Evolutionary conservation across 2,113 vertebrate species (phyloP).

Genomic region (Urocolius indicus): DNA sequence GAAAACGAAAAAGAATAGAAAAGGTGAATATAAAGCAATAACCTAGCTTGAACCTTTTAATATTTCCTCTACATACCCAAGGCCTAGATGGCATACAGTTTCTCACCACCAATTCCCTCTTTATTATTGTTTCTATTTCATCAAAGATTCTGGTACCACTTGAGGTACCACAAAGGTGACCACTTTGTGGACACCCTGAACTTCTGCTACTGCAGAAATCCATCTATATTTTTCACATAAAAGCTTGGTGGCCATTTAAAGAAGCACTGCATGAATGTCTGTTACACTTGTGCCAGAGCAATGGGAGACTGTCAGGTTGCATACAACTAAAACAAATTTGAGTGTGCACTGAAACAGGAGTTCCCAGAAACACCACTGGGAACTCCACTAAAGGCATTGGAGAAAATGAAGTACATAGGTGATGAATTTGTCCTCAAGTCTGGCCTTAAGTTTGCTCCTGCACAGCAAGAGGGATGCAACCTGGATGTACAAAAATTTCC

Average conservation of each 20-base stretch:
- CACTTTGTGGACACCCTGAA: background rate
- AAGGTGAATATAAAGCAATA: background rate
- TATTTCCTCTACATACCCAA: background rate
- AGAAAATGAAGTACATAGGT: background rate
- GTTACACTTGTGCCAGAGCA: background rate
- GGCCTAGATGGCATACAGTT: background rate
- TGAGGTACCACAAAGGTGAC: no score
- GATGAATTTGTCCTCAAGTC: background rate
- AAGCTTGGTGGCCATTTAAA: background rate
- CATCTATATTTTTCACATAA: background rate
- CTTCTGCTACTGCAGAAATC: background rate
- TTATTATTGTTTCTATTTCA: slow-evolving; percentile 16
- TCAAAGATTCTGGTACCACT: background rate
- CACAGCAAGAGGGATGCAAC: background rate
- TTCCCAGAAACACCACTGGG: background rate
- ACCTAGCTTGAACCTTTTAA: background rate
- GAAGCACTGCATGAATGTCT: background rate
- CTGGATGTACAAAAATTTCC: background rate
- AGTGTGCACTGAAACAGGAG: rapidly evolving
- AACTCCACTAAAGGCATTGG: background rate
- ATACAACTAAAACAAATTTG: rapidly evolving
- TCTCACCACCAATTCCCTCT: background rate
- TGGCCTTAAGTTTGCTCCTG: background rate
- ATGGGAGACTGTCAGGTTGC: background rate
- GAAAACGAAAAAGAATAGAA: background rate